Evolutionary conservation across 2,888 invertebrate genomes (phyloP).

Genomic region (Allophyes oxyacanthae): DNA sequence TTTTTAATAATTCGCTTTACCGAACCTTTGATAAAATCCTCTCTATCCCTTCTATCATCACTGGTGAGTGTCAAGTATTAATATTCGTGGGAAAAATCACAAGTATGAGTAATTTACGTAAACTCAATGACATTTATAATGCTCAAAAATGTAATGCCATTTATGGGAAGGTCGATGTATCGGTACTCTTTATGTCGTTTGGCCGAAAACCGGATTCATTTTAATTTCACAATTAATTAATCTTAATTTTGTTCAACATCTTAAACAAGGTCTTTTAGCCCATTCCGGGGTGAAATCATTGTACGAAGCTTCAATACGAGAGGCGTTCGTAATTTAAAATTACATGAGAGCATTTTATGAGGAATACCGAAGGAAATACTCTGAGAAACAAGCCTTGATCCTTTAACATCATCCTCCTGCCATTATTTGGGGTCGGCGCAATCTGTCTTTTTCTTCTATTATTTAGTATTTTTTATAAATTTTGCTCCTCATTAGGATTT

Average conservation of each 20-base stretch:
- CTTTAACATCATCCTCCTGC: too few relatives aligned
- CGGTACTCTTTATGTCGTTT: constrained; percentile 19
- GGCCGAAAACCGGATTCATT: constrained; percentile 22
- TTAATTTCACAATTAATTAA: constrained; percentile 27
- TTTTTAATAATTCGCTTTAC: too few relatives aligned
- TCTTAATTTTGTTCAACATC: constrained; percentile 23
- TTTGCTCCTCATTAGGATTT: too few relatives aligned
- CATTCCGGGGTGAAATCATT: constrained; percentile 21
- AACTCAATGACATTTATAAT: constrained; percentile 37
- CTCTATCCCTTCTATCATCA: constrained; percentile 1
- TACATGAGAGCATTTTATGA: too few relatives aligned
- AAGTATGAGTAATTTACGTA: constrained; percentile 29
- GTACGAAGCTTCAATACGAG: not conserved
- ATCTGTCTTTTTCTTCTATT: too few relatives aligned
- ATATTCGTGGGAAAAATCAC: constrained; percentile 34
- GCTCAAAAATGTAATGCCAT: constrained; percentile 26
- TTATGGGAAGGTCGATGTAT: constrained; percentile 39
- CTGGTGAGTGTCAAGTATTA: not conserved
- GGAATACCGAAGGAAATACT: too few relatives aligned
- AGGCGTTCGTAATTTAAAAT: not conserved
- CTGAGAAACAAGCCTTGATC: too few relatives aligned
- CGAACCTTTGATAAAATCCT: constrained; percentile 16
- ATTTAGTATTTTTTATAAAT: too few relatives aligned
- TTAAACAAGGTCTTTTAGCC: constrained; percentile 33
- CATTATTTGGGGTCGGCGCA: too few relatives aligned